A percentile compares a stretch with the other conserved stretches of the same genome.
Conservation (phyloP, 2,888 invertebrate genomes). For the Aphodius granarius region DNA sequence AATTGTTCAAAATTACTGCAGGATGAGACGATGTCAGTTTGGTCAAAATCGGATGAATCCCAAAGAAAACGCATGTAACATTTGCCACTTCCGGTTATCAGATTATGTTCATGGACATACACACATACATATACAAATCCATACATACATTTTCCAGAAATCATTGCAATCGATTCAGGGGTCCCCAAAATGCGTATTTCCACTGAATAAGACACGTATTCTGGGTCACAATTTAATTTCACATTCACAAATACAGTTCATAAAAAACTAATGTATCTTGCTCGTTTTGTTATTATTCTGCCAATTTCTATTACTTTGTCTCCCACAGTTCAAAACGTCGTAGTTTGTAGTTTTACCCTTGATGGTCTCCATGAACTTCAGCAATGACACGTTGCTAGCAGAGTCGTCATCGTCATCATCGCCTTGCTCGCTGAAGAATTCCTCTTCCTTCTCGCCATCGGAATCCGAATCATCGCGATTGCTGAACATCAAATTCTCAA, state of each 20-base stretch:
- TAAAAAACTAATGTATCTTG: background rate
- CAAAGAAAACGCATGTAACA: too few species aligned
- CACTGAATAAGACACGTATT: too few species aligned
- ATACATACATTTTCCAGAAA: too few species aligned
- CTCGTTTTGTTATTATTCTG: slow-evolving; percentile 1
- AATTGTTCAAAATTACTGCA: too few species aligned
- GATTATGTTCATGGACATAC: too few species aligned
- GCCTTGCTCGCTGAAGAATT: slow-evolving; percentile 30
- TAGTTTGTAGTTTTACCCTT: slow-evolving; percentile 26
- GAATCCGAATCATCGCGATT: slow-evolving; percentile 34
- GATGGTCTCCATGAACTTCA: slow-evolving; percentile 46
- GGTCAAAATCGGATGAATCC: too few species aligned
- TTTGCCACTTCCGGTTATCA: too few species aligned
- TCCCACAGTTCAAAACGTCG: slow-evolving; percentile 5
- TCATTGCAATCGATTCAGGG: too few species aligned
- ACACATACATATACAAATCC: too few species aligned
- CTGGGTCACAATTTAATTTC: background rate
- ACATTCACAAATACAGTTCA: background rate
- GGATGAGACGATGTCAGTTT: too few species aligned
- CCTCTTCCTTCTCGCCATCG: slow-evolving; percentile 29
- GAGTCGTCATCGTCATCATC: slow-evolving; percentile 32
- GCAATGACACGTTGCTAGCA: slow-evolving; percentile 44
- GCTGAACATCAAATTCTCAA: slow-evolving; percentile 42
- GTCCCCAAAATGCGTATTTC: too few species aligned
- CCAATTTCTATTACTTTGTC: slow-evolving; percentile 6